Conservation (phyloP, 2,888 invertebrate genomes). For the Phania funesta region DNA sequence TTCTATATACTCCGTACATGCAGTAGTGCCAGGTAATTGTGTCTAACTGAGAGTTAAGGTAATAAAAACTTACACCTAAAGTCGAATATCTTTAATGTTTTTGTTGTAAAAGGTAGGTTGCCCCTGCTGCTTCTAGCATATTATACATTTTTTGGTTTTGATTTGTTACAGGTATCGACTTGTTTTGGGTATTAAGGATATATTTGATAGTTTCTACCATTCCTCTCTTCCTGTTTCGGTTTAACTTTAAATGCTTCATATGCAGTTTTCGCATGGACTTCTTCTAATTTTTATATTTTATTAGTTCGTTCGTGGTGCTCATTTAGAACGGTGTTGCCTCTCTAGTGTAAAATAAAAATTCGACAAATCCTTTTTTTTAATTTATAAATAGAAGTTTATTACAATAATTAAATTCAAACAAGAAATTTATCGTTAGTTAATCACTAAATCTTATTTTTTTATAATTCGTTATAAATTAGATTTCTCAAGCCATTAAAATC, state of each 20-base stretch:
- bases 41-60: neutral
- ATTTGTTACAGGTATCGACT: slow-evolving; percentile 18
- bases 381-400: too few species aligned
- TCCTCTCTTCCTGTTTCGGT: slow-evolving; percentile 3
- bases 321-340: slow-evolving; percentile 26
- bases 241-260: slow-evolving; percentile 29
- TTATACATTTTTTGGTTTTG: neutral
- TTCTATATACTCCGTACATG: neutral
- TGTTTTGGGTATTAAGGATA: slow-evolving; percentile 38
- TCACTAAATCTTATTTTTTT: too few species aligned
- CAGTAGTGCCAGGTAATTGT: neutral
- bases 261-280: slow-evolving; percentile 4
- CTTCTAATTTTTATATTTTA: slow-evolving; percentile 16
- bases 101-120: neutral
- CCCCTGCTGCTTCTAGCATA: neutral
- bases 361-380: too few species aligned
- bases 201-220: slow-evolving; percentile 1
- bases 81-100: neutral
- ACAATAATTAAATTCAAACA: too few species aligned
- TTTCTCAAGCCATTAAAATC: too few species aligned
- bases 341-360: neutral
- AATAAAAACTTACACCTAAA: neutral
- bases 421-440: too few species aligned
- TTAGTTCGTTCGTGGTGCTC: slow-evolving; percentile 49
- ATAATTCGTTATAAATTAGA: too few species aligned